A percentile compares a stretch with the other conserved stretches of the same genome.
phyloP scores from a whole-genome alignment of 2,113 vertebrate genomes.

The Holacanthus passer region DNA sequence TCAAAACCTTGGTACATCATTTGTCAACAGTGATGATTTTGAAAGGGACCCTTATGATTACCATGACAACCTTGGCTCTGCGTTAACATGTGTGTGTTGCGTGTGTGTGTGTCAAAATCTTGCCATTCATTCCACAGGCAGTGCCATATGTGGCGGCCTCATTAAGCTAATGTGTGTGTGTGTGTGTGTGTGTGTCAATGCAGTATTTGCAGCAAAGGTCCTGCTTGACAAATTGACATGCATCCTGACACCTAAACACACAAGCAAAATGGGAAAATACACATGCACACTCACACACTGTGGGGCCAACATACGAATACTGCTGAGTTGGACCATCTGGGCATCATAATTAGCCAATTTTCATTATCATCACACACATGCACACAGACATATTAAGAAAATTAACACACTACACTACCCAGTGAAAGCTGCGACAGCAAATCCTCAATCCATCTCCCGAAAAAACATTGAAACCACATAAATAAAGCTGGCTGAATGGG shows the following conservation, averaged over 20 bases:
- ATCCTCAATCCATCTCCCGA: conserved; percentile 66
- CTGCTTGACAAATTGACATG: conserved; percentile 38
- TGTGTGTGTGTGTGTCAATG: conserved; percentile 32
- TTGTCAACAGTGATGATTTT: conserved; percentile 47
- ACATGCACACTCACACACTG: neutral
- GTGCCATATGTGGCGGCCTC: conserved; percentile 69
- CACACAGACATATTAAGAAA: conserved; percentile 37
- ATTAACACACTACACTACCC: conserved; percentile 64
- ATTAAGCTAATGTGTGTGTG: conserved; percentile 62
- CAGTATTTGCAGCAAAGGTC: conserved; percentile 42
- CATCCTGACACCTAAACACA: conserved; percentile 34
- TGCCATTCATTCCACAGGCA: conserved; percentile 58
- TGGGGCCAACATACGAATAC: conserved; percentile 41
- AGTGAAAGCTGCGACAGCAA: conserved; percentile 48
- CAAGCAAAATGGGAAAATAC: neutral
- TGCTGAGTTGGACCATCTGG: conserved; percentile 53
- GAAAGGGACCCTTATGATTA: conserved; percentile 57
- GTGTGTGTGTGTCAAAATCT: conserved; percentile 44
- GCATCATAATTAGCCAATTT: conserved; percentile 42
- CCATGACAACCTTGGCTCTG: conserved; percentile 73
- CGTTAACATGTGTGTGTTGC: conserved; percentile 23
- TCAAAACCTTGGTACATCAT: conserved; percentile 27
- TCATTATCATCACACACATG: conserved; percentile 27
- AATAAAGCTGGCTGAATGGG: conserved; percentile 10
- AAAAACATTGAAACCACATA: conserved; percentile 35